Conservation (phyloP, 2,113 vertebrate species). For the Campylomormyrus tamandua region DNA sequence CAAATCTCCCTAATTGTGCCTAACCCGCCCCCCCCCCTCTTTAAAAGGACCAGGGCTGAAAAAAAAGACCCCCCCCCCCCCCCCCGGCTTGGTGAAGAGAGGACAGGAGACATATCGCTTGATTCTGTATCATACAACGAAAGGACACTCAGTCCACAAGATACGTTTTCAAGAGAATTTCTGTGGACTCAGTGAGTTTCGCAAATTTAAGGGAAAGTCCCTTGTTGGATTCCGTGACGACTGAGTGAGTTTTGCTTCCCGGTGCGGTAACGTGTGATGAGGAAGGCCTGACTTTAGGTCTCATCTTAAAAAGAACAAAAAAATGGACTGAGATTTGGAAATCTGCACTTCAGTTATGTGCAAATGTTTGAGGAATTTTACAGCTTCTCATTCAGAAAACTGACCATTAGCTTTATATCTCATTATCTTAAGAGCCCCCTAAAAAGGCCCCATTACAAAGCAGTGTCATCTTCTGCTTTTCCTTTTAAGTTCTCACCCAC, state of each 20-base stretch:
- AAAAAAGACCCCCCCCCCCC: too few species aligned
- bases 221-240: background rate
- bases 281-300: background rate
- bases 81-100: background rate
- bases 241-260: background rate
- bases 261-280: background rate
- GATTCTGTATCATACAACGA: background rate
- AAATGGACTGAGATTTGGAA: background rate
- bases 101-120: background rate
- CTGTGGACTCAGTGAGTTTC: background rate
- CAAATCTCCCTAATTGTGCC: too few species aligned
- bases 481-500: background rate
- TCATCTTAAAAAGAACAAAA: background rate
- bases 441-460: background rate
- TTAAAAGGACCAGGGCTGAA: too few species aligned
- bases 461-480: background rate
- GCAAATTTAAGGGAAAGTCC: background rate
- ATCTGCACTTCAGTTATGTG: background rate
- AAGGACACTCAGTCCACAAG: background rate
- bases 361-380: background rate
- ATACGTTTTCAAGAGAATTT: background rate
- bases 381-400: constrained; percentile 9
- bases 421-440: background rate
- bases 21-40: too few species aligned
- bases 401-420: background rate